Evolutionary conservation across 2,797 vertebrate species (phyloP).

Genomic region (Galaxias olidus): DNA sequence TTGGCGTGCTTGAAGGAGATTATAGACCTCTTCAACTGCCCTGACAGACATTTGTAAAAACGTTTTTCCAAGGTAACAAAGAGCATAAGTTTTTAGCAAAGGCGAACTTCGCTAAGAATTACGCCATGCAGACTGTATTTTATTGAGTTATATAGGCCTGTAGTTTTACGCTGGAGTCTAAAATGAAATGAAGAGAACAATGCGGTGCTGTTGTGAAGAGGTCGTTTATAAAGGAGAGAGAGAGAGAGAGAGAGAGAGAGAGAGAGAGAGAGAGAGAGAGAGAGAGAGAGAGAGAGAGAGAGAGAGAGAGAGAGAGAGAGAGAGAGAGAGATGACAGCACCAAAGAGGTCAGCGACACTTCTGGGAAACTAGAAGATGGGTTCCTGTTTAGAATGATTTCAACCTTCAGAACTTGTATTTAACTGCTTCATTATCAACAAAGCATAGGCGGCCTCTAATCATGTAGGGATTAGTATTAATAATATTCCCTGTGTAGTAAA

Average conservation of each 20-base stretch:
- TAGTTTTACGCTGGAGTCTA: too few species aligned
- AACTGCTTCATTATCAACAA: neutral
- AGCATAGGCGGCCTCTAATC: neutral
- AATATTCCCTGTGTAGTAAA: neutral
- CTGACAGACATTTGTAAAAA: constrained; percentile 60
- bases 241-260: constrained; percentile 30
- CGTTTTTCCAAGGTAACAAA: constrained; percentile 69
- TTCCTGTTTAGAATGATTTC: constrained; percentile 61
- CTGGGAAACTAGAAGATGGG: constrained; percentile 70
- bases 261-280: constrained; percentile 40
- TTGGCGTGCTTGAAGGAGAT: constrained; percentile 71
- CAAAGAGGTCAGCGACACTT: constrained; percentile 75
- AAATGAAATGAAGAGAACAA: too few species aligned
- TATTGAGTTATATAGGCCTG: too few species aligned
- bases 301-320: constrained; percentile 46
- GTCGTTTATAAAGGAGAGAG: neutral
- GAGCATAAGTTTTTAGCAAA: constrained; percentile 28
- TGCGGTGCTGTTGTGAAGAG: too few species aligned
- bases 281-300: constrained; percentile 25
- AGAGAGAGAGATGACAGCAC: constrained; percentile 67
- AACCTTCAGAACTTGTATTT: constrained; percentile 4
- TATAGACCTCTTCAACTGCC: constrained; percentile 60
- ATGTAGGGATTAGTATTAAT: neutral
- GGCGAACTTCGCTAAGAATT: neutral
- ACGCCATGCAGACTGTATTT: too few species aligned